A percentile compares a stretch with the other conserved stretches of the same genome.
Conservation (phyloP, 2,113 vertebrate genomes). For the Grantiella picta region DNA sequence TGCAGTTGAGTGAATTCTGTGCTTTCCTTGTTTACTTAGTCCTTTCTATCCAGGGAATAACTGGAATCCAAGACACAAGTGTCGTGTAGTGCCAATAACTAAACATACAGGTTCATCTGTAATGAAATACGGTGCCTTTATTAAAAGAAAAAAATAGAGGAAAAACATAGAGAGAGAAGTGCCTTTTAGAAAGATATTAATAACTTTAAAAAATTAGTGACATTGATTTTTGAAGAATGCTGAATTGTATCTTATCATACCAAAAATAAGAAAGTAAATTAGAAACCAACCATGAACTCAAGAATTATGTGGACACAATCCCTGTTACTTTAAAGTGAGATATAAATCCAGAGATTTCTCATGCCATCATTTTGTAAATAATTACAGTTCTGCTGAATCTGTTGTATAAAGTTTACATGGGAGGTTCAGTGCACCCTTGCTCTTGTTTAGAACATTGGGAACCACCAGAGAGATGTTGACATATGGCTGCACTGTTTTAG, state of each 20-base stretch:
- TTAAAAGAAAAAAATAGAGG: not conserved
- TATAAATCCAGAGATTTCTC: constrained; percentile 88
- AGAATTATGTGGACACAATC: constrained; percentile 77
- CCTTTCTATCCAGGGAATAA: not conserved
- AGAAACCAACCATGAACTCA: constrained; percentile 64
- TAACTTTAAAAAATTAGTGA: not conserved
- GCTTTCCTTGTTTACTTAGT: not conserved
- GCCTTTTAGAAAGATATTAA: not conserved
- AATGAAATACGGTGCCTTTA: not conserved
- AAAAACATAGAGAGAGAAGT: not conserved
- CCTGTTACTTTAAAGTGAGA: constrained; percentile 78
- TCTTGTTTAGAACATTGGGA: constrained; percentile 98
- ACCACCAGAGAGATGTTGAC: constrained; percentile 99
- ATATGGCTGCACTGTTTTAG: constrained; percentile 91
- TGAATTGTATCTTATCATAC: constrained; percentile 56
- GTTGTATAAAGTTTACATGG: constrained; percentile 99
- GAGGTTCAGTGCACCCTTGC: constrained; percentile 97
- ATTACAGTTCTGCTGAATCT: constrained; percentile 99
- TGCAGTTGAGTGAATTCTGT: not conserved
- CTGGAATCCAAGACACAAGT: not conserved
- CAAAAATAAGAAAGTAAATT: constrained; percentile 70
- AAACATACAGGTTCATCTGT: not conserved
- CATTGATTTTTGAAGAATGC: not conserved
- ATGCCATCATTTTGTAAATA: constrained; percentile 98
- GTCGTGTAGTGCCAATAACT: not conserved